Evolutionary conservation across 2,113 vertebrate species (phyloP), one percentile per base, ranked within the genome.

Genomic region (Alces alces): DNA sequence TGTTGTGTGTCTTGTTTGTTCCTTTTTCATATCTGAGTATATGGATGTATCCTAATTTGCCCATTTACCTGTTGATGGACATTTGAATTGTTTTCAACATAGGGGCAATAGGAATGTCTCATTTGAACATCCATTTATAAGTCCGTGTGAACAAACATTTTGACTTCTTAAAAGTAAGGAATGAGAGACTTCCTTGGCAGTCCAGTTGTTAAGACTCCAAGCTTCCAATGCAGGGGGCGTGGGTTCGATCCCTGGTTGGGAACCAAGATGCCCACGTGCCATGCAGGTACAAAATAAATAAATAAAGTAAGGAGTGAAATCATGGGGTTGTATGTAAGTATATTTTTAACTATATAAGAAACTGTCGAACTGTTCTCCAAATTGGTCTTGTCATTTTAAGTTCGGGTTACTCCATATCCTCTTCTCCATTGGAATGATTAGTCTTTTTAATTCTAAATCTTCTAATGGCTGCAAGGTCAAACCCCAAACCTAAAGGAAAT

Each of bases 71-170:
- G 79, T 25, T 82, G 79, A n/a, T 54, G 33, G 79, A 54, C 47
- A n/a, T 82, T 82, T 52, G 11, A 52, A n/a, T 14, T 54, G 33
- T n/a, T n/a, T 54, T 82, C 30, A 82, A 25, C 0, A 1, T 36
- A 52, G 11, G 19, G 79, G 33, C 19, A n/a, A 19, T 52, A n/a
- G 33, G 79, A 54, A 36, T n/a, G 79, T 82, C 79, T n/a, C 50
- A 33, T 23, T 21, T 82, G 33, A 82, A 54, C 30, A 82, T 82
- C 3, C 30, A 7, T n/a, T 82, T 54, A 54, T 82, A 52, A 52
- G 30, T n/a, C 33, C 0, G 0, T 23, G 50, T 23, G 30, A 82
- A 23, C 19, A 54, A 14, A 25, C 0, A 6, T 54, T 82, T 36
- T 54, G 30, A 54, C 50, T 54, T 54, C 50, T 82, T 82, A 54